Evolutionary conservation across 2,888 invertebrate genomes (phyloP).

Genomic region (Eupithecia tripunctaria): DNA sequence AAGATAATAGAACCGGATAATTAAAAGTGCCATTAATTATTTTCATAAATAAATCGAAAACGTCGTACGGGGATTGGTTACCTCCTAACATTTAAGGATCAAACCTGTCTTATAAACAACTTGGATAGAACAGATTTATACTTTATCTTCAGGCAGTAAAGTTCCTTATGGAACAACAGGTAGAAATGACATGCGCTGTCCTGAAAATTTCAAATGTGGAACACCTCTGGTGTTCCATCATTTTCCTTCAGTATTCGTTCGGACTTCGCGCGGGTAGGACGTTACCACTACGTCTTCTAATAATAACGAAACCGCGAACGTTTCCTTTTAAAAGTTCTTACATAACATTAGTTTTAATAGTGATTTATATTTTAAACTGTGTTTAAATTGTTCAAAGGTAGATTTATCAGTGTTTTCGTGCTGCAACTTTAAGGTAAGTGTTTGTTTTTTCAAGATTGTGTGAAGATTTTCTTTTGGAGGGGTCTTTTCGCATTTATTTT

Average conservation of each 20-base stretch:
- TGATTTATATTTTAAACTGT: neutral
- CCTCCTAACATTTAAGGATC: slow-evolving; percentile 60
- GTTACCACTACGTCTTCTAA: slow-evolving; percentile 35
- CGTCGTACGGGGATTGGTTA: slow-evolving; percentile 53
- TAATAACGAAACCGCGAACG: slow-evolving; percentile 13
- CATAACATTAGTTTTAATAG: slow-evolving; percentile 13
- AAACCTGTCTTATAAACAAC: slow-evolving; percentile 19
- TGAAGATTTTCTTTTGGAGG: slow-evolving; percentile 43
- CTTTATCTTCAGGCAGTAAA: slow-evolving; percentile 13
- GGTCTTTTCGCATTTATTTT: slow-evolving; percentile 48
- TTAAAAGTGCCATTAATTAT: slow-evolving; percentile 36
- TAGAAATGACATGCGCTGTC: slow-evolving; percentile 53
- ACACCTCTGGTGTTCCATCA: slow-evolving; percentile 68
- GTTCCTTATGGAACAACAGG: slow-evolving; percentile 27
- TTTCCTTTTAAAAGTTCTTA: slow-evolving; percentile 16
- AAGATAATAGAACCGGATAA: slow-evolving; percentile 16
- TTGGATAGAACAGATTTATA: slow-evolving; percentile 12
- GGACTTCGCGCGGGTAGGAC: slow-evolving; percentile 49
- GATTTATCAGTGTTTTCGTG: slow-evolving; percentile 25
- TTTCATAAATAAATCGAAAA: slow-evolving; percentile 47
- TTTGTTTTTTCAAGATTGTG: slow-evolving; percentile 42
- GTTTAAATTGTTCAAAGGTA: neutral
- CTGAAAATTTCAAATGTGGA: slow-evolving; percentile 48
- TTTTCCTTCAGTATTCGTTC: slow-evolving; percentile 62
- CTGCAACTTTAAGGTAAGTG: slow-evolving; percentile 41